Evolutionary conservation across 64 coral and sea anemone species (phyloP).

Genomic region (Dendronephthya gigantea): DNA sequence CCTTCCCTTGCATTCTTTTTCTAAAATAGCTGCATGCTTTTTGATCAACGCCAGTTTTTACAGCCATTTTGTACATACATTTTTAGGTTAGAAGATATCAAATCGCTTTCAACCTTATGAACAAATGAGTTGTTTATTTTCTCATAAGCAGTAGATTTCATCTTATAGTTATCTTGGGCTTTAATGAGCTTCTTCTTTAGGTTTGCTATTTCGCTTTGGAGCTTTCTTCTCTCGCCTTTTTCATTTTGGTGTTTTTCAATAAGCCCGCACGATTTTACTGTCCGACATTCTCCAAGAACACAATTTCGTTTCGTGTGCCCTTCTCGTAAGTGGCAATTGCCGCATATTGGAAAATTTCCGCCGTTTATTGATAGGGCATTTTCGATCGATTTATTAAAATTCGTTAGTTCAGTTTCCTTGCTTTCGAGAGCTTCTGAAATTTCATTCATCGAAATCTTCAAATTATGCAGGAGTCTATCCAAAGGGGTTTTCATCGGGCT

Average conservation of each 20-base stretch:
- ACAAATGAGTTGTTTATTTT: no score
- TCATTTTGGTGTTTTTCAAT: constrained; percentile 29
- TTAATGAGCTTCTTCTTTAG: no score
- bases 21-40: no score
- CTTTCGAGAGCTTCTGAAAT: neutral
- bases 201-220: neutral
- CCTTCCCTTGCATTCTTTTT: no score
- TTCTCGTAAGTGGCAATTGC: neutral
- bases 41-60: no score
- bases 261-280: constrained; percentile 26
- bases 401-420: neutral
- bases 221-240: neutral
- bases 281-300: neutral
- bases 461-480: neutral
- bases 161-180: no score
- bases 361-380: neutral
- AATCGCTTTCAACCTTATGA: no score
- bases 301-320: neutral
- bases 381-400: neutral
- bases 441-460: neutral
- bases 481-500: no score
- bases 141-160: no score
- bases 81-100: no score
- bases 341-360: neutral
- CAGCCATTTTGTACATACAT: no score